Percentiles rank a stretch among this genome's conserved stretches.
Conservation (phyloP, 2,113 vertebrate genomes). For the Macrotis lagotis region DNA sequence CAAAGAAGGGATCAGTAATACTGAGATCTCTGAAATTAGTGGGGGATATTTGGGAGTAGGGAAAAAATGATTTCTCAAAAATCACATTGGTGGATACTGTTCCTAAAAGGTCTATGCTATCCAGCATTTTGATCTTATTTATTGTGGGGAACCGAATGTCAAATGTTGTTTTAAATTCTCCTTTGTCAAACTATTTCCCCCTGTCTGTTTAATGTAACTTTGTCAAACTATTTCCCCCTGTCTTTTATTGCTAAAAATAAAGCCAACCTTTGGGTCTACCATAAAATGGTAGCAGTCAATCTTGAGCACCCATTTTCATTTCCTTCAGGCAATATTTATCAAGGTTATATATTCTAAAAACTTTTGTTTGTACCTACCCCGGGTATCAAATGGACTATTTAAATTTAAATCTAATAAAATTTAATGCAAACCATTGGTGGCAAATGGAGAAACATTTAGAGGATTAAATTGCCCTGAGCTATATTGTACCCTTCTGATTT, state of each 20-base stretch:
- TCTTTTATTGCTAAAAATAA: conserved; percentile 33
- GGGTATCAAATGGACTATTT: conserved; percentile 43
- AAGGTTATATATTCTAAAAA: conserved; percentile 7
- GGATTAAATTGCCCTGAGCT: not conserved
- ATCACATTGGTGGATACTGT: not conserved
- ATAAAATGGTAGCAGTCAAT: conserved; percentile 39
- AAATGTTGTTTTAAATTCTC: not conserved
- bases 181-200: not conserved
- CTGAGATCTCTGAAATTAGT: not conserved
- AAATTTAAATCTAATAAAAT: conserved; percentile 50
- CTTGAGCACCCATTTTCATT: conserved; percentile 15
- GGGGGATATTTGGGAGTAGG: not conserved
- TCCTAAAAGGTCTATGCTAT: not conserved
- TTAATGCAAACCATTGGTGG: conserved; percentile 20
- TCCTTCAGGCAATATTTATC: conserved; percentile 24
- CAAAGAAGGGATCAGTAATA: not conserved
- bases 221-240: not conserved
- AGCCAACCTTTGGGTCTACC: not conserved
- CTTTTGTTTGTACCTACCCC: conserved; percentile 41
- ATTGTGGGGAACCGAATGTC: not conserved
- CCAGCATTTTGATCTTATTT: not conserved
- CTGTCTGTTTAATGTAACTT: conserved; percentile 7
- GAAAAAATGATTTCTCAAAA: not conserved
- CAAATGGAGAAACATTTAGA: conserved; percentile 30
- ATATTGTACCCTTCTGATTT: conserved; percentile 43